A percentile compares a stretch with the other conserved stretches of the same genome.
These are phyloP conservation scores for Diachrysia chrysitis DNA, from an alignment of 2,888 invertebrate species.

Conservation along the genomic window DNA sequence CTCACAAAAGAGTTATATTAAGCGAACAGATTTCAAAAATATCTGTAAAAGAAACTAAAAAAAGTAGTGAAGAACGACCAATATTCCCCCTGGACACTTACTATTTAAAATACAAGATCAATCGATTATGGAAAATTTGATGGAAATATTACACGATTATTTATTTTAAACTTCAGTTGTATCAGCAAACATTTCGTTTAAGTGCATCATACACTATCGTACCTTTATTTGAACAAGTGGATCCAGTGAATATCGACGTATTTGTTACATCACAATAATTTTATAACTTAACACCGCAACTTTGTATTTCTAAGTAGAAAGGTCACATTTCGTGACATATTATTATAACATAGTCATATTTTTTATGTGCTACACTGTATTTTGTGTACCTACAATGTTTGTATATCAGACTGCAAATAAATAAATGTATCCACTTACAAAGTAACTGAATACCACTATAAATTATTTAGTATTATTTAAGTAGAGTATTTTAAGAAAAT, in stretches of 20 bases:
- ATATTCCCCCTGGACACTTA: conserved; percentile 5
- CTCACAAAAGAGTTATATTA: not conserved
- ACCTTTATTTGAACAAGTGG: conserved; percentile 53
- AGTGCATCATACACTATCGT: conserved; percentile 39
- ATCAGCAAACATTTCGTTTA: conserved; percentile 35
- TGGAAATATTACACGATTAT: conserved; percentile 48
- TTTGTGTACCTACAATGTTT: not conserved
- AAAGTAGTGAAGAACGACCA: not conserved
- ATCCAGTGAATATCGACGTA: conserved; percentile 26
- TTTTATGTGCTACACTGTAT: not conserved
- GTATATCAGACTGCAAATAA: not conserved
- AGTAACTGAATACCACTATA: too few species aligned
- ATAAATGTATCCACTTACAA: not conserved
- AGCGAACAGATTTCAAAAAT: not conserved
- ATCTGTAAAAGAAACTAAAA: not conserved
- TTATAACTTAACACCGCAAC: not conserved
- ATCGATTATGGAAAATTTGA: conserved; percentile 45
- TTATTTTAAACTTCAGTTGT: conserved; percentile 49
- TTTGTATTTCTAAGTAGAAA: not conserved
- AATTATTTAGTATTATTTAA: too few species aligned
- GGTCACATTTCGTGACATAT: not conserved
- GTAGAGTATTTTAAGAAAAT: not conserved
- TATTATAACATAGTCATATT: not conserved
- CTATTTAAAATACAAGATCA: not conserved
- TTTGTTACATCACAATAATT: conserved; percentile 13